Evolutionary conservation across 2,113 vertebrate species (phyloP).

Genomic region (mouse (Mus musculus)): GRCm39 chr4:86458501-86459000

Average conservation of each 20-base stretch:
- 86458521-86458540: background rate
- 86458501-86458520: background rate
- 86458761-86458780: background rate
- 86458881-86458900: background rate
- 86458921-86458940: background rate
- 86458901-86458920: background rate
- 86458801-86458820: background rate
- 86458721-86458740: background rate
- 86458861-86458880: background rate
- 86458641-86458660: background rate
- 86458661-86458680: constrained; percentile 29
- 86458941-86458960: constrained; percentile 25
- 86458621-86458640: background rate
- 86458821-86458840: background rate
- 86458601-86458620: constrained; percentile 9
- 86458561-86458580: background rate
- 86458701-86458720: background rate
- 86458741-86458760: background rate
- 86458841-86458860: background rate
- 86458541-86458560: background rate
- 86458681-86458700: background rate
- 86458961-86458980: background rate
- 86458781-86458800: too few relatives aligned
- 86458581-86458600: background rate
- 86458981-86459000: background rate